Conservation (phyloP, 2,797 vertebrate species). For the Apodemus agrarius region DNA sequence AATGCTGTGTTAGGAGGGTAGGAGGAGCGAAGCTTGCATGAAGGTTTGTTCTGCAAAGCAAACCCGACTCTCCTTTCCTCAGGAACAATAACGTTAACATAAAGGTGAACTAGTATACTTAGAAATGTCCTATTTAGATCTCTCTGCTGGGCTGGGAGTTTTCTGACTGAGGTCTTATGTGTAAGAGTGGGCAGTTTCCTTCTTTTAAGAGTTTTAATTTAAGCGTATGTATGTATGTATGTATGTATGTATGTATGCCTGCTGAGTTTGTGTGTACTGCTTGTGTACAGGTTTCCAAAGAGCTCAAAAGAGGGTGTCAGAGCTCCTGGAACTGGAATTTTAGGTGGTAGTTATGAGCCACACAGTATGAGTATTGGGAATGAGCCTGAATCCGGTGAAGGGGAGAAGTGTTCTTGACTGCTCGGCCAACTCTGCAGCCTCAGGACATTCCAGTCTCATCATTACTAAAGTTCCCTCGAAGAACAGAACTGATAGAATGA, state of each 20-base stretch:
- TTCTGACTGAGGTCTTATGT: not conserved
- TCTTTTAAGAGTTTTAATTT: not conserved
- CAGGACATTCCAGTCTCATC: not conserved
- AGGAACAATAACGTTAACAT: not conserved
- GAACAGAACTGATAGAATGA: not conserved
- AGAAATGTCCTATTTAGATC: not conserved
- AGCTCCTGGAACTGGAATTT: not conserved
- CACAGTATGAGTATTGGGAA: not conserved
- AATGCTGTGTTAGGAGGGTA: conserved; percentile 5
- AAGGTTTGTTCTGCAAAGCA: not conserved
- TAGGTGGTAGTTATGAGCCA: not conserved
- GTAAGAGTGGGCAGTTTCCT: not conserved
- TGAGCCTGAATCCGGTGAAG: not conserved
- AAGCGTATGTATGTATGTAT: not conserved
- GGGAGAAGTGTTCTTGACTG: not conserved
- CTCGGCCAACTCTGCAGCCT: not conserved
- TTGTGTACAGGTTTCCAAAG: not conserved
- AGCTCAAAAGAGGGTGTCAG: not conserved
- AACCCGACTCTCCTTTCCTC: not conserved
- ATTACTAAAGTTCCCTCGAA: not conserved
- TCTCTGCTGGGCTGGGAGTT: not conserved
- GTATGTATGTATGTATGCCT: not conserved
- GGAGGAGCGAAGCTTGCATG: not conserved
- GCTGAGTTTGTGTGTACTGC: not conserved
- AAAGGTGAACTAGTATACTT: not conserved